Evolutionary conservation across 2,113 vertebrate genomes (phyloP).

Genomic region (Tachysurus vachellii): DNA sequence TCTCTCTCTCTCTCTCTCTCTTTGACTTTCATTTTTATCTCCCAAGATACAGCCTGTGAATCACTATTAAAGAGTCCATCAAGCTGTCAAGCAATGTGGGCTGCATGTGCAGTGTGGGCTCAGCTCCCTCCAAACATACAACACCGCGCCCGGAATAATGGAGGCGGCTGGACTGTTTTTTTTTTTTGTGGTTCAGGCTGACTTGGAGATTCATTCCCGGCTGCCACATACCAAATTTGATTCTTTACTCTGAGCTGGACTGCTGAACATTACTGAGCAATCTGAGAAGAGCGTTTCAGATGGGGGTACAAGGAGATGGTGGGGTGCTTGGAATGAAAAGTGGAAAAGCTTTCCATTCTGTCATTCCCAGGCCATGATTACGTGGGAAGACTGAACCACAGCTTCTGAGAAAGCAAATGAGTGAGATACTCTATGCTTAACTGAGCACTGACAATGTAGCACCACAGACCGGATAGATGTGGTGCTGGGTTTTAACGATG

Average conservation of each 20-base stretch:
- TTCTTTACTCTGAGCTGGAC: conserved; percentile 55
- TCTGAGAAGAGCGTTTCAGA: conserved; percentile 38
- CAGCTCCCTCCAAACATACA: conserved; percentile 74
- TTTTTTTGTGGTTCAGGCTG: conserved; percentile 52
- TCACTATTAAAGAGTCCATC: conserved; percentile 77
- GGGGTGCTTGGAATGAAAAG: conserved; percentile 53
- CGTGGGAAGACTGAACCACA: conserved; percentile 62
- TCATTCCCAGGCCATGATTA: conserved; percentile 65
- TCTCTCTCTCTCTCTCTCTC: conserved; percentile 58
- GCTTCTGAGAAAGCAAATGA: conserved; percentile 62
- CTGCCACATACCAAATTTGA: conserved; percentile 67
- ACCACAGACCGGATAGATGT: conserved; percentile 69
- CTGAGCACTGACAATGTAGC: conserved; percentile 67
- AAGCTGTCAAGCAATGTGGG: conserved; percentile 73
- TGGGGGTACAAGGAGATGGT: conserved; percentile 5
- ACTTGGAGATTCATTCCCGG: conserved; percentile 57
- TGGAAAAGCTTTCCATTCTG: conserved; percentile 59
- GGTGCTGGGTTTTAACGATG: conserved; percentile 16
- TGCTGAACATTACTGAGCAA: conserved; percentile 58
- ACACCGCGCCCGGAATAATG: conserved; percentile 68
- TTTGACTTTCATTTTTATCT: conserved; percentile 79
- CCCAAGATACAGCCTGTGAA: conserved; percentile 75
- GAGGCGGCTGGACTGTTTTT: conserved; percentile 66
- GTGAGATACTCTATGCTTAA: conserved; percentile 66
- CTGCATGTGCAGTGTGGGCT: conserved; percentile 67